Percentiles rank a stretch among this genome's conserved stretches.
Conservation (phyloP, 2,888 invertebrate species). For the Hypena proboscidalis region DNA sequence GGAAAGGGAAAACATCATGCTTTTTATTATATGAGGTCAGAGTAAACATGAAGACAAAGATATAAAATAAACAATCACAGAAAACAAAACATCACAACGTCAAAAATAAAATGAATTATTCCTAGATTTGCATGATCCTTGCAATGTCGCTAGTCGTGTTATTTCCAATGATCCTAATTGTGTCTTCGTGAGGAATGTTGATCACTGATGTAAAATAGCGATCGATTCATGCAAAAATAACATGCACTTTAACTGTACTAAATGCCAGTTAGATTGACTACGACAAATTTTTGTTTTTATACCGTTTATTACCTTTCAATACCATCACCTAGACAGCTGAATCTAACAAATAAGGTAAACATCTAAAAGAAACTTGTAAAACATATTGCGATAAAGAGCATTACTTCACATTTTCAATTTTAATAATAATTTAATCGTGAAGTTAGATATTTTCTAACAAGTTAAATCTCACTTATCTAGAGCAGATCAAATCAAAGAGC, state of each 20-base stretch:
- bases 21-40: conserved; percentile 78
- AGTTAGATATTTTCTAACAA: too few relatives aligned
- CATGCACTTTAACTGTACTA: conserved; percentile 63
- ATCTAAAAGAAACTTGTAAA: conserved; percentile 37
- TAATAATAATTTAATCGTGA: too few relatives aligned
- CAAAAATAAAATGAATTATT: conserved; percentile 48
- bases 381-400: conserved; percentile 39
- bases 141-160: conserved; percentile 52
- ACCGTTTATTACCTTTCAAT: conserved; percentile 55
- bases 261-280: conserved; percentile 47
- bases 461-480: too few relatives aligned
- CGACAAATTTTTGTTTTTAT: conserved; percentile 49
- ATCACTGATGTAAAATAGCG: conserved; percentile 45
- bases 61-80: conserved; percentile 56
- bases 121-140: conserved; percentile 47
- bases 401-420: too few relatives aligned
- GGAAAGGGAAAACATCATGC: conserved; percentile 68
- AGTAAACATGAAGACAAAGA: conserved; percentile 57
- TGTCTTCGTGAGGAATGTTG: conserved; percentile 50
- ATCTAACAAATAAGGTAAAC: conserved; percentile 51
- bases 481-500: conserved; percentile 35
- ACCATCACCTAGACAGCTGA: conserved; percentile 58
- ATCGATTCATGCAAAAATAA: conserved; percentile 62
- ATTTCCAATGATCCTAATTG: conserved; percentile 48
- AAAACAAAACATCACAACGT: conserved; percentile 61